These are phyloP conservation scores for Syrphus vitripennis DNA, from an alignment of 2,888 invertebrate species.

Conservation along the genomic window DNA sequence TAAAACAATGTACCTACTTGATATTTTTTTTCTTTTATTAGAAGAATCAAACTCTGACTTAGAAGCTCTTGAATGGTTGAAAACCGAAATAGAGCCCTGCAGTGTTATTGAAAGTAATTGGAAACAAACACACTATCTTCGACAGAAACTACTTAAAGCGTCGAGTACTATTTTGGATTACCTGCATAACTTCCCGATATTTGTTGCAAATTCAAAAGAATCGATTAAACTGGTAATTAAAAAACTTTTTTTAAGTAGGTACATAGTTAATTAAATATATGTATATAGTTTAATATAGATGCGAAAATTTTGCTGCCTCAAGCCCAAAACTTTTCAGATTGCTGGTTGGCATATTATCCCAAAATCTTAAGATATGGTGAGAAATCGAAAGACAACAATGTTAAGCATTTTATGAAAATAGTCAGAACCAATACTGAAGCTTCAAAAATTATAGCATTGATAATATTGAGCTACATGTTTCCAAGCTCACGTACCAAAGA, in stretches of 20 bases:
- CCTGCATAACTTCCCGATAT: conserved; percentile 1
- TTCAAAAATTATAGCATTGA: conserved; percentile 2
- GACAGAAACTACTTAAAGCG: not conserved
- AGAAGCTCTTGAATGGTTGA: not conserved
- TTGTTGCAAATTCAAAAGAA: not conserved
- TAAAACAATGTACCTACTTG: not conserved
- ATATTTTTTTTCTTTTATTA: not conserved
- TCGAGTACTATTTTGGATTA: conserved; percentile 4
- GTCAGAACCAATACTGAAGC: not conserved
- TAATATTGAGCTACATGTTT: not conserved
- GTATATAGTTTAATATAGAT: conserved; percentile 2
- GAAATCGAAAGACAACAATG: conserved; percentile 4
- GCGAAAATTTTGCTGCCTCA: not conserved
- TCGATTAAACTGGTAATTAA: conserved; percentile 7
- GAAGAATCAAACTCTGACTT: not conserved
- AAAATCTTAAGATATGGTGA: conserved; percentile 3
- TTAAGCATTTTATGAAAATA: not conserved
- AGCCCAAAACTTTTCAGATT: not conserved
- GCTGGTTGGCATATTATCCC: not conserved
- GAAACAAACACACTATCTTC: not conserved
- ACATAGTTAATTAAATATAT: not conserved
- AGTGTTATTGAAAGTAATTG: not conserved
- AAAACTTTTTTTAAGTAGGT: not conserved
- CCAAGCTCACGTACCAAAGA: not conserved
- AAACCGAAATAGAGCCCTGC: not conserved